Base-by-base conservation (phyloP, 1,140 invertebrate genomes). In the Drosophila aff. region DNA sequence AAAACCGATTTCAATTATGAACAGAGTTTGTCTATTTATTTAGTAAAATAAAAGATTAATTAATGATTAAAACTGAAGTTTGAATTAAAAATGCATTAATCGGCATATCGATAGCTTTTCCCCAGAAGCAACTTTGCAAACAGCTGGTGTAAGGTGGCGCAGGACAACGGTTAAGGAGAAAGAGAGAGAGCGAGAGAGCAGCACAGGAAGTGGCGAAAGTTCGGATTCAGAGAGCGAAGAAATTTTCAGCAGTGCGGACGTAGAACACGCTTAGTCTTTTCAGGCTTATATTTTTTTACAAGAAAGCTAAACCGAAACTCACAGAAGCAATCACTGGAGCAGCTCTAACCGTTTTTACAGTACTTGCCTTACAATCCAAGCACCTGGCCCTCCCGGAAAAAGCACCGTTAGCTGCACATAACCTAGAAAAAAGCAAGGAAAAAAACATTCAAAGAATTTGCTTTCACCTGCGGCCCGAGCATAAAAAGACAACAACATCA, bases 171-270 rank as follows among this genome's bases (percentile, higher is more conserved):
- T 28, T 16, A 31, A 47, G 18, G 38, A 41, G 33, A 41, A 38
- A 60, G 61, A 28, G 11, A 8, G 15, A 38, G n/a, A n/a, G n/a
- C 13, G 55, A n/a, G 76, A 57, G 81, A 65, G 49, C 13, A 40
- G 31, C 15, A 64, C 46, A 43, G 60, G 41, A 55, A 53, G 46
- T 49, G 49, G 36, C 33, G 23, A 60, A 63, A 57, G 53, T 64
- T 33, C 47, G n/a, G 36, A n/a, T 75, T 63, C 57, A 81, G 71
- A 89, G 75, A 90, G 86, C 72, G 55, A 76, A 68, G 67, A 90
- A 90, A 82, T 76, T 90, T 90, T 90, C 82, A 79, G 52, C 68
- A 72, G 85, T 91, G 68, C 59, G 79, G 76, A 76, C 79, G 66
- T 80, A 44, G 77, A 53, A 59, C 50, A 69, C 73, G 64, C 53